These are phyloP conservation scores for Siniperca knerii DNA, from an alignment of 2,113 vertebrate species.

Conservation along the genomic window DNA sequence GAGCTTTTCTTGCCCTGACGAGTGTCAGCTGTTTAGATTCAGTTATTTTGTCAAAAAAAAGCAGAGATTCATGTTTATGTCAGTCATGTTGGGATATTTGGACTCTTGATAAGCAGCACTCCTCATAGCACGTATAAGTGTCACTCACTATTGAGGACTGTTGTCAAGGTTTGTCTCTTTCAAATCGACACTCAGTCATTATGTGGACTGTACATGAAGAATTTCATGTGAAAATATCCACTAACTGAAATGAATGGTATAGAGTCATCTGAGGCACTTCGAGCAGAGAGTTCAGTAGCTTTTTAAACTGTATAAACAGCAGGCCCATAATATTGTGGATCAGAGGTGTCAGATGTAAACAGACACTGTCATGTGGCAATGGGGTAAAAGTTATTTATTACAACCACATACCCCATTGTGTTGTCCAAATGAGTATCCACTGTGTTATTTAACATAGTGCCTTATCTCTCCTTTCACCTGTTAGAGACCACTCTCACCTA, in stretches of 20 bases:
- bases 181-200: too few relatives aligned
- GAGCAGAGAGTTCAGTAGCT: too few relatives aligned
- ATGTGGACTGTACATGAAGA: background rate
- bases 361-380: background rate
- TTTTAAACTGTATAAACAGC: background rate
- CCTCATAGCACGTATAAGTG: too few relatives aligned
- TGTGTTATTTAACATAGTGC: background rate
- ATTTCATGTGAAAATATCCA: background rate
- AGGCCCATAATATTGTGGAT: background rate
- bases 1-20: background rate
- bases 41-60: background rate
- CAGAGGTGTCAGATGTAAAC: background rate
- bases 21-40: background rate
- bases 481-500: background rate
- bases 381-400: background rate
- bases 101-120: background rate
- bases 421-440: background rate
- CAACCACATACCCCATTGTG: background rate
- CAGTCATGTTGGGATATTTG: background rate
- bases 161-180: too few relatives aligned
- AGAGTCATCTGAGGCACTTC: background rate
- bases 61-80: background rate
- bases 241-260: background rate
- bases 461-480: background rate
- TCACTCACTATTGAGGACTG: too few relatives aligned